Conservation (phyloP, 2,888 invertebrate species). For the Aquatica leii region DNA sequence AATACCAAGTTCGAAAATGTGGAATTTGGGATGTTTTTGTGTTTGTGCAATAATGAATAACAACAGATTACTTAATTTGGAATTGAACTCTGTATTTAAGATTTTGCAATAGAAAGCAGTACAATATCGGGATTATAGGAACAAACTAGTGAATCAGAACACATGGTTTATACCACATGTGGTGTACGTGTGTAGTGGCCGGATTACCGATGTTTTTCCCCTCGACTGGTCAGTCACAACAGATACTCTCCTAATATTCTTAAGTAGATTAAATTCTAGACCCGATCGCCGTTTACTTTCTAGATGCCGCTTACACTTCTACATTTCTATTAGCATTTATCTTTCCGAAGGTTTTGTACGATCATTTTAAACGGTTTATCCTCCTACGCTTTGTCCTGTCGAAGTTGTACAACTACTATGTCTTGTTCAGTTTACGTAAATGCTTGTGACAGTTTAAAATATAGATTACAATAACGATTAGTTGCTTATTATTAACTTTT, state of each 20-base stretch:
- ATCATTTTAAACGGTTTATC: slow-evolving; percentile 60
- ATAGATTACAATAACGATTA: no score
- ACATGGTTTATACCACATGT: slow-evolving; percentile 40
- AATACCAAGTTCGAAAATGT: no score
- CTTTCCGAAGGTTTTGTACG: slow-evolving; percentile 49
- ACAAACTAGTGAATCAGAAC: slow-evolving; percentile 32
- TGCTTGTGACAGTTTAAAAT: slow-evolving; percentile 21
- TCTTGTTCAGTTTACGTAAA: slow-evolving; percentile 20
- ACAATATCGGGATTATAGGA: slow-evolving; percentile 30
- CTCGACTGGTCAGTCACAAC: slow-evolving; percentile 58
- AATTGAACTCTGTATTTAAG: slow-evolving; percentile 4
- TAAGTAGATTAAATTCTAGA: slow-evolving; percentile 59
- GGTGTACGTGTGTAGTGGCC: slow-evolving; percentile 44
- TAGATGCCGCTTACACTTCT: slow-evolving; percentile 43
- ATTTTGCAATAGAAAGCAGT: slow-evolving; percentile 12
- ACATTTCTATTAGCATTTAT: slow-evolving; percentile 49
- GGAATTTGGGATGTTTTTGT: background rate
- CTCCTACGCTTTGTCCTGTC: slow-evolving; percentile 49
- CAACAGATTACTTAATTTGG: slow-evolving; percentile 10
- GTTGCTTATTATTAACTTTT: no score
- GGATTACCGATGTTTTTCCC: slow-evolving; percentile 57
- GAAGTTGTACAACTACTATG: slow-evolving; percentile 25
- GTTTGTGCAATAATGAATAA: background rate
- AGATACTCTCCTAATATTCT: slow-evolving; percentile 56
- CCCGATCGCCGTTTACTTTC: slow-evolving; percentile 43